These are phyloP conservation scores for Tyto alba DNA, from an alignment of 2,113 vertebrate species.

Conservation along the genomic window DNA sequence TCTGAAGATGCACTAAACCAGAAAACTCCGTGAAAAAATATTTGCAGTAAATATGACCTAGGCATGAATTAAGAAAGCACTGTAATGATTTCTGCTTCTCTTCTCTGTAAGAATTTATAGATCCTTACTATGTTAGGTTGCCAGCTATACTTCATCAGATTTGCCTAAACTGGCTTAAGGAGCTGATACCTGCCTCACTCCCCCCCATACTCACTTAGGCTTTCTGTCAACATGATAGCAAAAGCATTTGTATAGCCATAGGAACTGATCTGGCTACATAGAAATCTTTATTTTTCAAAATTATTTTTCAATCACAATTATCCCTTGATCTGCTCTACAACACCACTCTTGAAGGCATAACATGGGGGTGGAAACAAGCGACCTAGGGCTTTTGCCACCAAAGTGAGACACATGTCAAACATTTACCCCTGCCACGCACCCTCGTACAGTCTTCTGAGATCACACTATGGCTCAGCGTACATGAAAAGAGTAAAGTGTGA, in stretches of 20 bases:
- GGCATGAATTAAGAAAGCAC: neutral
- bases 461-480: neutral
- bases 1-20: neutral
- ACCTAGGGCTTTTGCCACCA: neutral
- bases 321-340: neutral
- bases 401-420: neutral
- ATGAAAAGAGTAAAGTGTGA: neutral
- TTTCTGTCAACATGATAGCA: neutral
- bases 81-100: neutral
- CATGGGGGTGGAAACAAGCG: neutral
- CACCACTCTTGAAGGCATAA: neutral
- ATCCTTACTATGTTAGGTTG: neutral
- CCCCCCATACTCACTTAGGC: neutral
- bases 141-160: neutral
- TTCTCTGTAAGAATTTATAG: neutral
- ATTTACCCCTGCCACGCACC: neutral
- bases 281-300: neutral
- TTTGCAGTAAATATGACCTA: neutral
- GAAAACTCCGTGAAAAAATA: neutral
- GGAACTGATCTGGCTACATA: neutral
- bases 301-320: neutral
- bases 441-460: neutral
- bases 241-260: neutral
- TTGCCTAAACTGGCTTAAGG: neutral
- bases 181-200: neutral